phyloP scores from a whole-genome alignment of 2,888 invertebrate genomes.

The Plebejus anna region DNA sequence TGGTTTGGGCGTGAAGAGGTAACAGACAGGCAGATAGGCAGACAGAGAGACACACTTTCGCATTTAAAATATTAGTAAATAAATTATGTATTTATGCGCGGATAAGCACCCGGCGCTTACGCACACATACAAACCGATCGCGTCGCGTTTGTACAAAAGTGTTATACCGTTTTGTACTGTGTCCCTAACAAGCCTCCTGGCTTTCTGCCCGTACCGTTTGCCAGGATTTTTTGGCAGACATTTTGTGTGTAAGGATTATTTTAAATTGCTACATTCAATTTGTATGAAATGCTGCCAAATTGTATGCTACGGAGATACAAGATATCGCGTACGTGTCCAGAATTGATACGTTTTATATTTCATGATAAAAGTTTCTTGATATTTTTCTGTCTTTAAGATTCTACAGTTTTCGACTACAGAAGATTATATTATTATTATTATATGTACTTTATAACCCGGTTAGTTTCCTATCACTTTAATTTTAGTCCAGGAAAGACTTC shows the following conservation, averaged over 20 bases:
- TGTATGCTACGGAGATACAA: neutral
- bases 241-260: slow-evolving; percentile 12
- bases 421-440: neutral
- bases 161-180: too few relatives aligned
- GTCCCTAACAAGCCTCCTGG: slow-evolving; percentile 1
- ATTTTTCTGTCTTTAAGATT: neutral
- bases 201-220: neutral
- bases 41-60: too few relatives aligned
- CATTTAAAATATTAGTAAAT: too few relatives aligned
- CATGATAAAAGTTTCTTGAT: neutral
- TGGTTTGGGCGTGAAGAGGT: too few relatives aligned
- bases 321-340: neutral
- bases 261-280: slow-evolving; percentile 8
- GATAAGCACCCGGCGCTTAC: too few relatives aligned
- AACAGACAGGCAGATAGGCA: too few relatives aligned
- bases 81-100: too few relatives aligned
- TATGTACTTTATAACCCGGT: too few relatives aligned
- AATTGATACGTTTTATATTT: neutral
- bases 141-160: too few relatives aligned
- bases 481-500: too few relatives aligned
- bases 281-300: slow-evolving; percentile 13
- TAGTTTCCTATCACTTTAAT: too few relatives aligned
- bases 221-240: slow-evolving; percentile 5
- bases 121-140: too few relatives aligned
- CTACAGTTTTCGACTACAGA: neutral